Evolutionary conservation across 2,888 invertebrate genomes (phyloP).

Genomic region (Drosophila formosana): DNA sequence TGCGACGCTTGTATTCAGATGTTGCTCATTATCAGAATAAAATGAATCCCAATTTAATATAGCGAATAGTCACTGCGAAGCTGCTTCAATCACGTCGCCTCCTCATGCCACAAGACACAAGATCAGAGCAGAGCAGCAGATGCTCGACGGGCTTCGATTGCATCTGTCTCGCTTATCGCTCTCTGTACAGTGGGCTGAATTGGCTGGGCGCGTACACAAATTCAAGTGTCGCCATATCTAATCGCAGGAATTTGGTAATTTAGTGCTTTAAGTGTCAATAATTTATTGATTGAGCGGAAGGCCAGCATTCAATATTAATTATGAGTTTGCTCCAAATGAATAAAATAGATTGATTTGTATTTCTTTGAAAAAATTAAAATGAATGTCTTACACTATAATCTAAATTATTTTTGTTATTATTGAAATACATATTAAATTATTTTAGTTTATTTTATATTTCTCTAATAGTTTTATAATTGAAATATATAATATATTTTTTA

Average conservation of each 20-base stretch:
- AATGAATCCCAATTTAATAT: conserved; percentile 33
- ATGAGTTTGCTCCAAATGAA: neutral
- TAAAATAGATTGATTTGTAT: too few relatives aligned
- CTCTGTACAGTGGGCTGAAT: neutral
- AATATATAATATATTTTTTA: too few relatives aligned
- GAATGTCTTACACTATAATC: too few relatives aligned
- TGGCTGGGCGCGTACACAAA: neutral
- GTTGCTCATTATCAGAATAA: conserved; percentile 44
- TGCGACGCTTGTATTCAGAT: conserved; percentile 15
- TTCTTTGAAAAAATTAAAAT: too few relatives aligned
- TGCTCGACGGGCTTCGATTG: conserved; percentile 3
- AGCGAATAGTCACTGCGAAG: conserved; percentile 38
- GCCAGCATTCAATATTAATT: too few relatives aligned
- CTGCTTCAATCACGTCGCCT: neutral
- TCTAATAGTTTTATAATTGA: too few relatives aligned
- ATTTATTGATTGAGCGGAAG: too few relatives aligned
- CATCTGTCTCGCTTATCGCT: conserved; percentile 12
- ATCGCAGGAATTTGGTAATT: neutral
- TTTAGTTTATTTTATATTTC: too few relatives aligned
- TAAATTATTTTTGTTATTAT: too few relatives aligned
- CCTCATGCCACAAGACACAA: conserved; percentile 1
- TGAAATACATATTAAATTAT: too few relatives aligned
- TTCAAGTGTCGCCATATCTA: too few relatives aligned
- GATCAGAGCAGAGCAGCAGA: neutral
- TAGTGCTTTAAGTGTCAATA: neutral